Evolutionary conservation across 2,113 vertebrate species (phyloP), one percentile per base, ranked within the genome.

Genomic region (Callaeas wilsoni): DNA sequence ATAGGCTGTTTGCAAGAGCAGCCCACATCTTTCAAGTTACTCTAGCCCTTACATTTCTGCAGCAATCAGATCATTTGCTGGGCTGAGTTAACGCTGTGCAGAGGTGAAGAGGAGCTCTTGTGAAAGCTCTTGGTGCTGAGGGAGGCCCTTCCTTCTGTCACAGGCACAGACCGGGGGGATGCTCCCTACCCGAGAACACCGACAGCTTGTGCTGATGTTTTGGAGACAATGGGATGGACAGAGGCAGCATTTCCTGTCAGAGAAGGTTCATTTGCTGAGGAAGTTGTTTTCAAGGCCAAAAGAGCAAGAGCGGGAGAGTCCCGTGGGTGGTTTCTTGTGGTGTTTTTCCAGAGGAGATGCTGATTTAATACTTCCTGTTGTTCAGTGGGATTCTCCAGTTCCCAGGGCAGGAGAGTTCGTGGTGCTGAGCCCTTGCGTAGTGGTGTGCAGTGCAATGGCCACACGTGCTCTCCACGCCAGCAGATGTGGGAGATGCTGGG

Each of bases 311-410:
- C 39, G 64, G 32, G 86, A 55, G 62, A 47, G 67, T 79, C 84
- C 49, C 7, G 3, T 82, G 95, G 70, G 91, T 86, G 71, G 50
- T 79, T 94, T 79, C 50, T 86, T 65, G 84, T 9, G 19, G 53
- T 93, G 62, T 83, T 95, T 94, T 94, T 96, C 73, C 86, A 89
- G 89, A 85, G 89, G 32, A 81, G 65, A 80, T 87, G 59, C 89
- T 93, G 97, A 96, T 91, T 84, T 95, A 96, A 67, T 89, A 20
- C 65, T 96, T 97, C 94, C 92, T 95, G 82, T 94, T 95, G 59
- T 91, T 96, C 70, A 68, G 62, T 60, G 76, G 77, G 90, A 93
- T 89, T 77, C 78, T 84, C 44, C 19, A n/a, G 55, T 84, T 88
- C 81, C 68, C 53, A 81, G 85, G 57, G 46, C 73, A 52, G 42